phyloP scores from a whole-genome alignment of 2,888 invertebrate genomes.

The Nowickia ferox region DNA sequence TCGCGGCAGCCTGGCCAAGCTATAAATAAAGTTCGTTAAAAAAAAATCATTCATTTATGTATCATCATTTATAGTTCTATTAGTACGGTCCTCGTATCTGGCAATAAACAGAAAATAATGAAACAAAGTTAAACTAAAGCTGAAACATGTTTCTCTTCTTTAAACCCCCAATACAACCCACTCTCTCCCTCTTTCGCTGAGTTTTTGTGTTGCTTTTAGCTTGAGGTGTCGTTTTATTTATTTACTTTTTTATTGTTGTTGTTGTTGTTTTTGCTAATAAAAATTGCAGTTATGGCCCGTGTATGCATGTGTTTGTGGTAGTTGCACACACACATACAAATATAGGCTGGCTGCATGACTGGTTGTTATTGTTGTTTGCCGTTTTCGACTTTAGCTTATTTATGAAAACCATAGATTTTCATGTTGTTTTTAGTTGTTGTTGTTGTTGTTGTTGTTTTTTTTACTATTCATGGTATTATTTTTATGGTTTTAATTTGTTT shows the following conservation, averaged over 20 bases:
- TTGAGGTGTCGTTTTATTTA: slow-evolving; percentile 38
- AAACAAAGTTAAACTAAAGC: background rate
- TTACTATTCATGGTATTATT: slow-evolving; percentile 33
- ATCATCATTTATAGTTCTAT: background rate
- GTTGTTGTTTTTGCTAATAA: slow-evolving; percentile 22
- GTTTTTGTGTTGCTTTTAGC: slow-evolving; percentile 9
- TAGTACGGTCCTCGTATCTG: background rate
- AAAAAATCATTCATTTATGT: no score
- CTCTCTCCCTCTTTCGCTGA: slow-evolving; percentile 14
- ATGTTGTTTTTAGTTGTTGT: slow-evolving; percentile 29
- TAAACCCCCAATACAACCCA: slow-evolving; percentile 19
- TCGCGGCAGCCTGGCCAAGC: no score
- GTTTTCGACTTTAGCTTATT: slow-evolving; percentile 7
- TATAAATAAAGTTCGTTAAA: no score
- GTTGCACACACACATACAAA: background rate
- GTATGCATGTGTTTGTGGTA: background rate
- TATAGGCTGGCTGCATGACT: slow-evolving; percentile 27
- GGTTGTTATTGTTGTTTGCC: slow-evolving; percentile 38
- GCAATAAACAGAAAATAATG: background rate
- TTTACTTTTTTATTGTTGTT: background rate
- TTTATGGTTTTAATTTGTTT: slow-evolving; percentile 65
- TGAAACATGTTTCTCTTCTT: slow-evolving; percentile 58
- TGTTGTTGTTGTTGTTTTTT: slow-evolving; percentile 19
- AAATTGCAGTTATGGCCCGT: slow-evolving; percentile 30
- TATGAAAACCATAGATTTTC: slow-evolving; percentile 62